A percentile compares a stretch with the other conserved stretches of the same genome.
Conservation (phyloP, 2,113 vertebrate species). For the Isichthys henryi region DNA sequence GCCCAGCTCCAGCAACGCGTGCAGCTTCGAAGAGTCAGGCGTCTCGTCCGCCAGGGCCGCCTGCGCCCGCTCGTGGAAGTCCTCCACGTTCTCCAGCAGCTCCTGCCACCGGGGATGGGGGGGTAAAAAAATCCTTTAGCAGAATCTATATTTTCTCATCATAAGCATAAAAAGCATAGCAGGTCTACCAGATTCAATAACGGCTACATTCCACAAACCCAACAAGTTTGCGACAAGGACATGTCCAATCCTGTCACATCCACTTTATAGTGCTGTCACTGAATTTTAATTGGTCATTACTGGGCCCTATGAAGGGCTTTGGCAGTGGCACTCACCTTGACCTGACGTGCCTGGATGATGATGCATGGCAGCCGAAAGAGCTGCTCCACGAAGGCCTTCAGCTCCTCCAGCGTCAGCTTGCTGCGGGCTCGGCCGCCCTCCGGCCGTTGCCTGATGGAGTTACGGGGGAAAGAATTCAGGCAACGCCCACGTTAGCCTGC, state of each 20-base stretch:
- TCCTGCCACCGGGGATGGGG: conserved; percentile 60
- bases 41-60: conserved; percentile 83
- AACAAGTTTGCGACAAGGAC: neutral
- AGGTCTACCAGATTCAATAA: neutral
- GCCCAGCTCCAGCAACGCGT: conserved; percentile 84
- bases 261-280: neutral
- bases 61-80: conserved; percentile 92
- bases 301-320: neutral
- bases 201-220: neutral
- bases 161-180: neutral
- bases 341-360: conserved; percentile 88
- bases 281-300: neutral
- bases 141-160: neutral
- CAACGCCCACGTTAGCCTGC: neutral
- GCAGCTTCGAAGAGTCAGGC: conserved; percentile 88
- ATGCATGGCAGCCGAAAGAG: conserved; percentile 87
- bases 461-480: neutral
- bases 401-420: conserved; percentile 91
- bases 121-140: neutral
- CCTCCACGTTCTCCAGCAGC: conserved; percentile 89
- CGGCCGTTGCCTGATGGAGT: conserved; percentile 65
- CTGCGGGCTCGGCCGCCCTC: conserved; percentile 75
- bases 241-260: neutral
- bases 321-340: conserved; percentile 65
- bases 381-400: conserved; percentile 96